Conservation (phyloP, 2,113 vertebrate genomes). For the Nipponia nippon region DNA sequence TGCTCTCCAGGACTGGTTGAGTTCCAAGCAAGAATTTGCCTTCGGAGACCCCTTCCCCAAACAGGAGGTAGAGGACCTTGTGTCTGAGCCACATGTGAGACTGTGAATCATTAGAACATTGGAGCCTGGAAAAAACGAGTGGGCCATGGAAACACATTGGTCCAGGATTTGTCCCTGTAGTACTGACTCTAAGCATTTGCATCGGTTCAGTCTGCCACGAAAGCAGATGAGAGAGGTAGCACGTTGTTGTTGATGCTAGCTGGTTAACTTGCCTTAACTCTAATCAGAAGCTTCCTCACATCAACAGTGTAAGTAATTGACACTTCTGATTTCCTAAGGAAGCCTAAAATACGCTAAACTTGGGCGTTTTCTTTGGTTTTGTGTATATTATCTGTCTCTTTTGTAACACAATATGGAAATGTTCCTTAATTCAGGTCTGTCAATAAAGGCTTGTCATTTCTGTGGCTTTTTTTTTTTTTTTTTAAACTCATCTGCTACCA, state of each 20-base stretch:
- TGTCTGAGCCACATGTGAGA: background rate
- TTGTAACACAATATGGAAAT: background rate
- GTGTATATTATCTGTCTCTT: background rate
- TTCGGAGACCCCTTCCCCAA: background rate
- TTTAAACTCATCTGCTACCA: background rate
- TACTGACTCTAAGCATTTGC: background rate
- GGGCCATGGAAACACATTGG: background rate
- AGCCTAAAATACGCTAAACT: constrained; percentile 22
- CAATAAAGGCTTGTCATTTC: background rate
- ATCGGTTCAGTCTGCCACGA: background rate
- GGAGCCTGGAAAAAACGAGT: background rate
- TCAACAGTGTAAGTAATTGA: background rate
- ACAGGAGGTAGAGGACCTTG: background rate
- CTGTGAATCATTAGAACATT: background rate
- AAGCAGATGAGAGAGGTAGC: background rate
- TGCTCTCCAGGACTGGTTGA: constrained; percentile 3
- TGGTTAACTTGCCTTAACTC: background rate
- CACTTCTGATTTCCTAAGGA: background rate
- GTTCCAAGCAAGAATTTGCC: background rate
- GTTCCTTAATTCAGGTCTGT: background rate
- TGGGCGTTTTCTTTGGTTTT: background rate
- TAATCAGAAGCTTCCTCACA: background rate
- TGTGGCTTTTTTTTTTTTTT: background rate
- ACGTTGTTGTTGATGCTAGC: background rate
- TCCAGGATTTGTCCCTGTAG: background rate